Evolutionary conservation across 2,113 vertebrate species (phyloP).

Genomic region (Eidolon helvum): DNA sequence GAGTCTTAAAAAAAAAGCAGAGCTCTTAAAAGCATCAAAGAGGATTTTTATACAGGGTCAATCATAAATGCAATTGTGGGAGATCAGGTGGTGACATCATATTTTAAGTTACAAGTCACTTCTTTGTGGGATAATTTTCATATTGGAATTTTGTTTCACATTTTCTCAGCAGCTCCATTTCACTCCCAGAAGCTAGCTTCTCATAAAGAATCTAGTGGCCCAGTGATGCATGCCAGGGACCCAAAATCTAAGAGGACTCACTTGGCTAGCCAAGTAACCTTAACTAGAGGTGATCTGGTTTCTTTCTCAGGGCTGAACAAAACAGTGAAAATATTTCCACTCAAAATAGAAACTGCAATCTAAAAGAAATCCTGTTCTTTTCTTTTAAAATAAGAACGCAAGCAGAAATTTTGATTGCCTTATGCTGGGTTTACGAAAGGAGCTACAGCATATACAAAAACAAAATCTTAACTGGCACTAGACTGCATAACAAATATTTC

Average conservation of each 20-base stretch:
- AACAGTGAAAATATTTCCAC: conserved; percentile 65
- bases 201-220: conserved; percentile 62
- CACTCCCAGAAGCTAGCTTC: conserved; percentile 54
- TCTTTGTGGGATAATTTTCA: conserved; percentile 51
- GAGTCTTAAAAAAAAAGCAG: neutral
- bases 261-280: conserved; percentile 76
- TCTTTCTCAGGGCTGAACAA: conserved; percentile 70
- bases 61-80: neutral
- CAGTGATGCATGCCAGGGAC: conserved; percentile 68
- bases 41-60: neutral
- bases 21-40: neutral
- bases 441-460: neutral
- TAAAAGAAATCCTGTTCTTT: conserved; percentile 1
- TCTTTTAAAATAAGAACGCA: conserved; percentile 20
- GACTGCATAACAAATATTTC: conserved; percentile 41
- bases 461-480: neutral
- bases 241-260: conserved; percentile 71
- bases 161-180: conserved; percentile 55
- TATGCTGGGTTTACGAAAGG: neutral
- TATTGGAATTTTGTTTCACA: neutral
- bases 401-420: neutral
- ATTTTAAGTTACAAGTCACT: neutral
- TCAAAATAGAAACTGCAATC: conserved; percentile 42
- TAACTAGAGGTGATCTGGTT: conserved; percentile 68
- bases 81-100: neutral